Conservation (phyloP, 1,140 invertebrate genomes). For the Temnothorax nylanderi region DNA sequence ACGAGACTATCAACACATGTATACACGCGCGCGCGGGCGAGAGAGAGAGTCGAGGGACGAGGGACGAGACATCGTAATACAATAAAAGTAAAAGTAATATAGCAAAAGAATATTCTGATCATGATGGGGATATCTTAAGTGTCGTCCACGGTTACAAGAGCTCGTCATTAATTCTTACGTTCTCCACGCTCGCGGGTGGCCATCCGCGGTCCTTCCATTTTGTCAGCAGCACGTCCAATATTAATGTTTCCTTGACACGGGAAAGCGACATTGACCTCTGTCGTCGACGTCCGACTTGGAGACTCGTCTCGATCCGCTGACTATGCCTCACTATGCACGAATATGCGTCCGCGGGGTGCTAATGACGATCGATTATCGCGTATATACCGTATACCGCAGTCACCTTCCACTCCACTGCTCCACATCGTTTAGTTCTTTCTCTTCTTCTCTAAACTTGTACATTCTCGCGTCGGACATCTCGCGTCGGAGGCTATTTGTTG, state of each 20-base stretch:
- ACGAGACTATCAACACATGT: not conserved
- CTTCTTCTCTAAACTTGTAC: constrained; percentile 2
- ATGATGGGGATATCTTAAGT: constrained; percentile 30
- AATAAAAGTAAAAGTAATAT: too few relatives aligned
- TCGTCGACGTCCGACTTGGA: constrained; percentile 6
- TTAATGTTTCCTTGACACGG: constrained; percentile 74
- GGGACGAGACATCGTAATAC: too few relatives aligned
- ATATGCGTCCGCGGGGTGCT: constrained; percentile 67
- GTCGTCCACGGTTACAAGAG: constrained; percentile 68
- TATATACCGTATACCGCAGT: constrained; percentile 31
- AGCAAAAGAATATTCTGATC: not conserved
- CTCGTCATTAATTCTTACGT: constrained; percentile 76
- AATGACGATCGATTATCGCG: constrained; percentile 77
- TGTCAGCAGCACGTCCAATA: constrained; percentile 59
- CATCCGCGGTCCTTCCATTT: constrained; percentile 63
- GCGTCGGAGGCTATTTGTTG: constrained; percentile 63
- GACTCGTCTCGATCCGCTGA: constrained; percentile 28
- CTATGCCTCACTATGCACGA: constrained; percentile 8
- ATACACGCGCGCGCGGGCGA: too few relatives aligned
- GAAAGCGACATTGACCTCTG: constrained; percentile 61
- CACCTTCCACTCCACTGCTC: constrained; percentile 2
- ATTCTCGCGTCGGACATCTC: constrained; percentile 22
- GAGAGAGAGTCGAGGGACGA: too few relatives aligned
- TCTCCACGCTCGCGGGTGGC: constrained; percentile 79
- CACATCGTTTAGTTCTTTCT: not conserved